phyloP scores from a whole-genome alignment of 2,797 vertebrate species.

The Tiaroga cobitis region DNA sequence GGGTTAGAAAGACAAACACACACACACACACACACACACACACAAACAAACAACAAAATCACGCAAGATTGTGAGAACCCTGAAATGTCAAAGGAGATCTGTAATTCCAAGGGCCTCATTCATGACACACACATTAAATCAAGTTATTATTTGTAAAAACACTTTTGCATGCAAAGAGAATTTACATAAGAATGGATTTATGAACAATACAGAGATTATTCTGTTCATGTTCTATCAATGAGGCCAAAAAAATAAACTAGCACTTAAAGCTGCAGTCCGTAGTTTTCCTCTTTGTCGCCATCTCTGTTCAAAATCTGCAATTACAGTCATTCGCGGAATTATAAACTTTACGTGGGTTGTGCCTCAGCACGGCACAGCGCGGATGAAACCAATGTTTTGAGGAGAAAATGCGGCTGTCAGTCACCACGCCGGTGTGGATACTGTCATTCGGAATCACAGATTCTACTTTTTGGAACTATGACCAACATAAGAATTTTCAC shows the following conservation, averaged over 20 bases:
- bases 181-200: background rate
- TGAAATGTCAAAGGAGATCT: background rate
- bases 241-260: background rate
- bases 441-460: no score
- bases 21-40: slow-evolving; percentile 51
- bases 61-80: slow-evolving; percentile 32
- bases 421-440: no score
- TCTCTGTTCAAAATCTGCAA: no score
- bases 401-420: no score
- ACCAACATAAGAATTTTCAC: no score
- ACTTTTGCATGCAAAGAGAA: background rate
- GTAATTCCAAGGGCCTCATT: background rate
- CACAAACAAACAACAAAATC: slow-evolving; percentile 59
- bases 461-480: no score
- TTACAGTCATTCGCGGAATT: no score
- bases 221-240: background rate
- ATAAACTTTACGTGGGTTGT: no score
- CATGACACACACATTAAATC: background rate
- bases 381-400: no score
- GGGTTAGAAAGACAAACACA: slow-evolving; percentile 76
- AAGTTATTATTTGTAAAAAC: background rate
- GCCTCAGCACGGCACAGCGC: no score
- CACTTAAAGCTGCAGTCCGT: background rate
- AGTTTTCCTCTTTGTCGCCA: no score
- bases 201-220: background rate